Base-by-base conservation (phyloP, 2,888 invertebrate genomes). In the Platerodrilus igneus region DNA sequence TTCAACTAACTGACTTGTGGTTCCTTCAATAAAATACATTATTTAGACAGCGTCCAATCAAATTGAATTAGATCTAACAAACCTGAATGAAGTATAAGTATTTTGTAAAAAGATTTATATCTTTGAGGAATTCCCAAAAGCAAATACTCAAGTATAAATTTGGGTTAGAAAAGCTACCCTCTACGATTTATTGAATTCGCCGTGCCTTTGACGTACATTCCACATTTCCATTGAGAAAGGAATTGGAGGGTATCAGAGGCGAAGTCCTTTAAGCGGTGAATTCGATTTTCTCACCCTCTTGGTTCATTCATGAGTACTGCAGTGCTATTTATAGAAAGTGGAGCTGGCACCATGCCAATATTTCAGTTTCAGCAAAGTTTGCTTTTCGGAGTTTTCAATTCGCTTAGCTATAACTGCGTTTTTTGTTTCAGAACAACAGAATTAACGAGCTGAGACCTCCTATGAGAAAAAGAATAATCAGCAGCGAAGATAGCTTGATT, bases 381-480 rank as follows among this genome's bases (percentile, higher is more conserved):
- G 21, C 7, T 20, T 13, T 22, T 16, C 14, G 18, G 6, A 11
- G 20, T 30, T 17, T 33, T 18, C 21, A 18, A 13, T 41, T 22
- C 6, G 4, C 21, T 14, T 16, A 14, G 18, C 15, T 29, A 14
- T 6, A 16, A n/a, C 20, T n/a, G 21, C 14, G n/a, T 47, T 37
- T 42, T 47, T 58, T 58, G 47, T 64, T 63, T 4, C 62, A 68
- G 69, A 59, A 59, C 35, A 58, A 59, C 30, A 44, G 37, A 17
- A 51, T 45, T 10, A 51, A 54, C 32, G 60, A 60, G 3, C 36
- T 62, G 8, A 62, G 59, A 34, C 62, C 69, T 48, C 69, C 73
- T 52, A 76, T 79, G 60, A 74, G 78, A 52, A 81, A 81, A 58
- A 72, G 81, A 39, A 81, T 78, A 59, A 73, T 81, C 28, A 72